phyloP scores from a whole-genome alignment of 92 coral and sea anemone species.

The Isaurus tuberculatus region DNA sequence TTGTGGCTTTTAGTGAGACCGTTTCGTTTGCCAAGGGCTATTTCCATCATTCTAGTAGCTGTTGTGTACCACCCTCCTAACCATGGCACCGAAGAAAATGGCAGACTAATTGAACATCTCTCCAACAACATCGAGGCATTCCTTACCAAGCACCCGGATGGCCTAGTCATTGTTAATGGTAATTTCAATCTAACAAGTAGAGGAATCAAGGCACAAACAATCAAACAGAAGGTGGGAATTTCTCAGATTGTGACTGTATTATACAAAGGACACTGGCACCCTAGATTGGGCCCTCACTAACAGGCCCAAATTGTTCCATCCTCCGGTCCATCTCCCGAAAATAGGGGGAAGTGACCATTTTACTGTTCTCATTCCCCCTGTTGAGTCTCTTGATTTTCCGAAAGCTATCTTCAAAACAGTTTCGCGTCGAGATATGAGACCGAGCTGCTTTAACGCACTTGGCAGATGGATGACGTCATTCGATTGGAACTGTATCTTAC shows the following conservation, averaged over 20 bases:
- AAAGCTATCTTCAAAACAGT: conserved; percentile 3
- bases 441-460: conserved; percentile 2
- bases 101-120: conserved; percentile 45
- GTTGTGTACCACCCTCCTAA: conserved; percentile 49
- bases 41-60: conserved; percentile 22
- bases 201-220: conserved; percentile 19
- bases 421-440: conserved; percentile 14
- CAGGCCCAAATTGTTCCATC: conserved; percentile 26
- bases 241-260: conserved; percentile 43
- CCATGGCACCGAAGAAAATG: conserved; percentile 22
- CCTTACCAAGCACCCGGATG: conserved; percentile 48
- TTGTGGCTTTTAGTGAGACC: conserved; percentile 47
- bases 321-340: conserved; percentile 24
- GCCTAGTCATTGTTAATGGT: conserved; percentile 28
- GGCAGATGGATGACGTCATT: conserved; percentile 13
- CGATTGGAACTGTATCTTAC: conserved; percentile 16
- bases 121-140: conserved; percentile 36
- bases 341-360: conserved; percentile 15
- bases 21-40: conserved; percentile 43
- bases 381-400: not conserved
- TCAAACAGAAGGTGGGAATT: conserved; percentile 18
- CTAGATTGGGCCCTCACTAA: conserved; percentile 35
- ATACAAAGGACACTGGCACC: conserved; percentile 29
- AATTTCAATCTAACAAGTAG: conserved; percentile 36
- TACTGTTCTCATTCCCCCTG: not conserved